Base-by-base conservation (phyloP, 2,888 invertebrate species). In the Nomada ferruginata region DNA sequence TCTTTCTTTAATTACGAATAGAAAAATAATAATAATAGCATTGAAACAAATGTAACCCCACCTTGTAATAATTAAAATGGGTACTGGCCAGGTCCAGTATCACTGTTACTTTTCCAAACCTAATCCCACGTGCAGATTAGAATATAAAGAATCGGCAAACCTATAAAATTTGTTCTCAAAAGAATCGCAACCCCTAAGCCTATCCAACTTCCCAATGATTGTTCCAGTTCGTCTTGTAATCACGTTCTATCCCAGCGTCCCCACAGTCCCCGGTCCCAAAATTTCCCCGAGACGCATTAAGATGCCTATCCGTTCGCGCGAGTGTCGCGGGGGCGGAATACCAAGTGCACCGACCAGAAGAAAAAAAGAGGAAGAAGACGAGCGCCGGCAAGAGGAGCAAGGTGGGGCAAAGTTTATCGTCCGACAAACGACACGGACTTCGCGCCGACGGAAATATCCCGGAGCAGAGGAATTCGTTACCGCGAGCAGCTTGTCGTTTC, bases 381-480 rank as follows among this genome's bases (percentile, higher is more conserved):
- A 60, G 60, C 26, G 20, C 26, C 11, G 55, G 44, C 47, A 23
- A 23, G 18, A 20, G 57, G 36, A n/a, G 50, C 44, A 65, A 52
- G 63, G 57, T 71, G 63, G 78, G 74, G 61, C 55, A 71, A 76
- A 71, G 79, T 85, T 85, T 85, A 85, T 85, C 85, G 85, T 63
- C 77, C 77, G 85, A 78, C 78, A 83, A 85, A 85, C 77, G 88
- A 78, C 78, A 77, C 64, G 69, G 52, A 74, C 76, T 81, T 73
- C 71, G 55, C 80, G 61, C 72, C 77, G 83, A 88, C 79, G 79
- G 79, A 76, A 85, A 83, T 85, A 84, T 84, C 88, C 76, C 79
- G 71, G 71, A 13, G 75, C 74, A 66, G 73, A 81, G 76, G 86
- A 85, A 87, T 87, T 75, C 79, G 80, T 83, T 78, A 71, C 74